phyloP scores from a whole-genome alignment of 2,888 invertebrate species.

The Hirtodrosophila duncani region DNA sequence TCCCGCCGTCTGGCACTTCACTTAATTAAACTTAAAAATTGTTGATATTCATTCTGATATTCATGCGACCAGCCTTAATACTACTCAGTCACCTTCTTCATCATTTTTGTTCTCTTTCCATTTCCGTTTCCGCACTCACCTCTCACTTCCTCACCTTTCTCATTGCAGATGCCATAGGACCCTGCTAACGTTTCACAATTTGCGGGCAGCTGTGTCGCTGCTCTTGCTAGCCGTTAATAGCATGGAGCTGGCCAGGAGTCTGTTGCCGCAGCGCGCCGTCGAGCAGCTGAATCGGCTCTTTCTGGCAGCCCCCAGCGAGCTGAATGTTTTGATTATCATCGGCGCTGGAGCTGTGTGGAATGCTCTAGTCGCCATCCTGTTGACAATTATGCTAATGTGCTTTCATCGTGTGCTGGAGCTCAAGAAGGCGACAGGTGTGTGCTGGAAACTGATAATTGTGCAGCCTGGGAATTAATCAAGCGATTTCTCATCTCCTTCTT shows the following conservation, averaged over 20 bases:
- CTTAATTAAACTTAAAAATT: constrained; percentile 58
- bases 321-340: constrained; percentile 60
- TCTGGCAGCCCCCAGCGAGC: constrained; percentile 36
- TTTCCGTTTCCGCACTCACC: constrained; percentile 15
- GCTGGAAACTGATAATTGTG: constrained; percentile 21
- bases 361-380: constrained; percentile 64
- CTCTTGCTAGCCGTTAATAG: constrained; percentile 74
- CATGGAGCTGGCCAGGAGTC: constrained; percentile 74
- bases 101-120: neutral
- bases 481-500: neutral
- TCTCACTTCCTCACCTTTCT: neutral
- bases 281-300: constrained; percentile 46
- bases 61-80: constrained; percentile 14
- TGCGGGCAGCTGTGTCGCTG: constrained; percentile 73
- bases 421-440: constrained; percentile 74
- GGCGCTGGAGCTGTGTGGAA: constrained; percentile 68
- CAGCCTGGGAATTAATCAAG: constrained; percentile 41
- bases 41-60: constrained; percentile 48
- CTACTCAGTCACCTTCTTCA: neutral
- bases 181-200: constrained; percentile 77
- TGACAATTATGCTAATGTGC: constrained; percentile 74
- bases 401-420: constrained; percentile 76
- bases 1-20: constrained; percentile 31
- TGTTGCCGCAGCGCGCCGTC: constrained; percentile 57
- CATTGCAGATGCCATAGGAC: constrained; percentile 71